Conservation (phyloP, 2,797 vertebrate genomes). For the Oryzias sinensis region DNA sequence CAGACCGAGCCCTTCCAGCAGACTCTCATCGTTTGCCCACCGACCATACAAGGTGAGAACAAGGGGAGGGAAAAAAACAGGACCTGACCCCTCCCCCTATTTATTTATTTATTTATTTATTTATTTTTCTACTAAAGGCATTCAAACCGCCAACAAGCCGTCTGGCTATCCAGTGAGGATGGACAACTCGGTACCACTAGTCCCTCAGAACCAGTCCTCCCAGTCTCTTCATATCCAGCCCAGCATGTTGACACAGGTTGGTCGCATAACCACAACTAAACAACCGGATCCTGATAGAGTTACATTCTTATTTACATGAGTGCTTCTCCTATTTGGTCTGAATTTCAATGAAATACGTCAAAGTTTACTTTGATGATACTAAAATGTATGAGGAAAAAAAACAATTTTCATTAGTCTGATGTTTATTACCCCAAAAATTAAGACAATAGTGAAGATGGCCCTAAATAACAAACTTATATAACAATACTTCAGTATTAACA, state of each 20-base stretch:
- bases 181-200: constrained; percentile 92
- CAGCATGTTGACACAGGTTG: constrained; percentile 93
- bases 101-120: neutral
- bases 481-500: too few species aligned
- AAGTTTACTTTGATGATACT: too few species aligned
- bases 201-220: constrained; percentile 90
- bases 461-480: too few species aligned
- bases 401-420: too few species aligned
- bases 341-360: too few species aligned
- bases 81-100: neutral
- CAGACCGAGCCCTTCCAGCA: constrained; percentile 97
- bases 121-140: constrained; percentile 65
- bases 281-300: too few species aligned
- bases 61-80: neutral
- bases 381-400: too few species aligned
- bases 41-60: constrained; percentile 91
- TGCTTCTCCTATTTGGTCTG: too few species aligned
- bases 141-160: constrained; percentile 91
- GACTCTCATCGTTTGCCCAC: constrained; percentile 96
- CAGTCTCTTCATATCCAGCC: constrained; percentile 96
- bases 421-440: too few species aligned
- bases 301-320: too few species aligned
- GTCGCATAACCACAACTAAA: constrained; percentile 8
- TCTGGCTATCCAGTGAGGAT: constrained; percentile 93
- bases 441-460: too few species aligned